phyloP scores from a whole-genome alignment of 53 echinoderm and acorn worm species.

The Antedon mediterranea region DNA sequence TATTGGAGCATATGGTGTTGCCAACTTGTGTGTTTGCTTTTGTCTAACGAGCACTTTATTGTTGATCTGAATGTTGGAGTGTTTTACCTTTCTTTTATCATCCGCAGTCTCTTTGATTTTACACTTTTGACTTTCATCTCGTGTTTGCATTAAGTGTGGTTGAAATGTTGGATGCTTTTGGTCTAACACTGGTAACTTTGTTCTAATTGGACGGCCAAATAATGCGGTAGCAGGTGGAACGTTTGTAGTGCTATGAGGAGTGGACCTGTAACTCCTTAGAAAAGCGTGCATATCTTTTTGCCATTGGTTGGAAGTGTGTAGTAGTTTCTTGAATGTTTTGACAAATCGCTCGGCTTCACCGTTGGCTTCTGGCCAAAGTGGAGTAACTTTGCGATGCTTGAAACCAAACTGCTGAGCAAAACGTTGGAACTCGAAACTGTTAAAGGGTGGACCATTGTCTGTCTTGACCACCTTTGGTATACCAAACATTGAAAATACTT shows the following conservation, averaged over 20 bases:
- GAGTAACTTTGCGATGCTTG: not conserved
- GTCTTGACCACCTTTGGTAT: too few relatives aligned
- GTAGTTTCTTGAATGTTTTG: not conserved
- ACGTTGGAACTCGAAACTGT: not conserved
- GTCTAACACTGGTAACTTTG: not conserved
- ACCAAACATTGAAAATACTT: too few relatives aligned
- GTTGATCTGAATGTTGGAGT: not conserved
- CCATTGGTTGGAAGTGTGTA: not conserved
- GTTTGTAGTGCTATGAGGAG: not conserved
- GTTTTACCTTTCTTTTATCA: not conserved
- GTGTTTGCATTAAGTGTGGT: not conserved
- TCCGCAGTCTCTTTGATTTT: too few relatives aligned
- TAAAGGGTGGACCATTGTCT: not conserved
- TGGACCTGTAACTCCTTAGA: not conserved
- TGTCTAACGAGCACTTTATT: not conserved
- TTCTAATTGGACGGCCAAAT: not conserved
- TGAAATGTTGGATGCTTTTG: not conserved
- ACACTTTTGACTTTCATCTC: too few relatives aligned
- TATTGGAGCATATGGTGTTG: not conserved
- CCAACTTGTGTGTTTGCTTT: not conserved
- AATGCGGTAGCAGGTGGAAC: not conserved
- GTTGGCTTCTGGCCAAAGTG: not conserved
- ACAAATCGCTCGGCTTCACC: not conserved
- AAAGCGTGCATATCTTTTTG: not conserved
- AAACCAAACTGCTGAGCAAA: too few relatives aligned